phyloP scores from a whole-genome alignment of 1,140 invertebrate genomes.

The Argopecten irradians region DNA sequence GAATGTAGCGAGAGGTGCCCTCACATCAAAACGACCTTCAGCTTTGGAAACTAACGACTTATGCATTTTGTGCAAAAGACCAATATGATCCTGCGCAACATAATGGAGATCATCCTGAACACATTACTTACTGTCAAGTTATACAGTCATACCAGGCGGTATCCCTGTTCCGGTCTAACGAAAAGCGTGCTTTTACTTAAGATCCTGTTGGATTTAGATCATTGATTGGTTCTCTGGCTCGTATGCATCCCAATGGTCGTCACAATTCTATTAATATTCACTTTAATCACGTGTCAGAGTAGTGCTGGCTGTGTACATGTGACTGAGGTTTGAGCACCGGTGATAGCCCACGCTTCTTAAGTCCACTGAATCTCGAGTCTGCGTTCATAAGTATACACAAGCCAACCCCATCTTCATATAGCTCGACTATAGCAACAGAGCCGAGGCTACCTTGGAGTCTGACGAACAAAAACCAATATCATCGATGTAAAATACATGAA shows the following conservation, averaged over 20 bases:
- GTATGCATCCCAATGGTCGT: background rate
- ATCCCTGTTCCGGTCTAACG: background rate
- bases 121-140: background rate
- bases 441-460: slow-evolving; percentile 13
- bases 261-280: slow-evolving; percentile 11
- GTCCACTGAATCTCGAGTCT: background rate
- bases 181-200: background rate
- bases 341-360: slow-evolving; percentile 5
- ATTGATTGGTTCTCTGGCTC: background rate
- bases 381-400: background rate
- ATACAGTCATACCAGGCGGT: background rate
- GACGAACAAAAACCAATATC: slow-evolving; percentile 21
- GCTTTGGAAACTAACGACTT: slow-evolving; percentile 7
- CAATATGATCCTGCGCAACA: background rate
- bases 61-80: slow-evolving; percentile 16
- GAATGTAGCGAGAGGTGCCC: slow-evolving; percentile 72
- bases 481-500: slow-evolving; percentile 23
- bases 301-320: background rate
- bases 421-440: slow-evolving; percentile 2
- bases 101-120: background rate
- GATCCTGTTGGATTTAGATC: background rate
- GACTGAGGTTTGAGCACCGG: background rate
- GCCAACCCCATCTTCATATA: background rate
- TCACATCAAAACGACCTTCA: slow-evolving; percentile 43
- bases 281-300: slow-evolving; percentile 21